Evolutionary conservation across 2,113 vertebrate genomes (phyloP), one percentile per base, ranked within the genome.

Genomic region (Canis aureus): DNA sequence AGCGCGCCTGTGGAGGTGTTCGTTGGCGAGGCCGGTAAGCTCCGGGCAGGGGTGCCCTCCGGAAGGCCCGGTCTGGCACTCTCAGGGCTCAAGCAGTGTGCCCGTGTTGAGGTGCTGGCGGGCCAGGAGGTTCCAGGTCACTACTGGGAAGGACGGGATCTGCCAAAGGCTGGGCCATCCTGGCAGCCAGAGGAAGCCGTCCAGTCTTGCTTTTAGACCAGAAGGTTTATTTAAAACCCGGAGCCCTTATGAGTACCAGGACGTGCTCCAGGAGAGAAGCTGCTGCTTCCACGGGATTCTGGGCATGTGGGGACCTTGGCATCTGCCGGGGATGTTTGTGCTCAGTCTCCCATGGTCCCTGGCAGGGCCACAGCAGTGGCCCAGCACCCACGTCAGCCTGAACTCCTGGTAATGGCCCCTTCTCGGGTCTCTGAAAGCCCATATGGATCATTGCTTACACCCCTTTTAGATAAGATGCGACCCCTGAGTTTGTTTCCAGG

Each of bases 11-110:
- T 99, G 11, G 99, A 99, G 97, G 99, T 99, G 94, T 99, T 99
- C 82, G 99, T 99, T 0, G 99, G 99, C 3, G 99, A 99, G 98
- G 99, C 99, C 83, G 99, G 99, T 99, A 97, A 96, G 98, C 97
- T 66, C 84, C 19, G 1, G 38, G 11, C 7, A 0, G 8, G 6
- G 43, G n/a, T 17, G 2, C 2, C 43, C 76, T 10, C 11, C 29
- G 13, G 6, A 1, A 20, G 17, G 29, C 53, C 6, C 20, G 35
- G 35, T 25, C 69, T 8, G 5, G 53, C 2, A 0, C 38, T 12
- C 22, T 78, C 27, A 0, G 16, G 8, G 2, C 4, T 5, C 32
- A 5, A 12, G 17, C 53, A 2, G 11, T 0, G 0, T 13, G 11
- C 8, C 2, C 22, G 29, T 3, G 0, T 1, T 2, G 8, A 9